phyloP scores from a whole-genome alignment of 2,888 invertebrate species.

The Digitonthophagus gazella region DNA sequence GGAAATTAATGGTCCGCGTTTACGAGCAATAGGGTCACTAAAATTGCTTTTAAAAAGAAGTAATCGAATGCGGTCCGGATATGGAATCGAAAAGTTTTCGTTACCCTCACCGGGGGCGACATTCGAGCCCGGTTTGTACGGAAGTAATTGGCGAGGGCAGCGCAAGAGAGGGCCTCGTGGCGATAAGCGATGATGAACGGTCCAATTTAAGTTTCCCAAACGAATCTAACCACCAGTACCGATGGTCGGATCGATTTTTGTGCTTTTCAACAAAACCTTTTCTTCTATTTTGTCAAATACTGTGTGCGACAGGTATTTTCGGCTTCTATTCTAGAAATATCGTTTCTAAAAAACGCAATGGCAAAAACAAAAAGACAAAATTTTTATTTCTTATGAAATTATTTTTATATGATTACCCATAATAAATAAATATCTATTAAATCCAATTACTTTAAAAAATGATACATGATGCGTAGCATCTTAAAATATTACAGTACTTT shows the following conservation, averaged over 20 bases:
- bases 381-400: not conserved
- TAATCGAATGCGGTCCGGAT: conserved; percentile 1
- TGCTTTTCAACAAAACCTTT: not conserved
- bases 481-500: too few relatives aligned
- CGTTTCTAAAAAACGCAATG: not conserved
- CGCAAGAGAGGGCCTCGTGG: not conserved
- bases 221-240: not conserved
- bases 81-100: not conserved
- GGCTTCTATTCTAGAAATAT: not conserved
- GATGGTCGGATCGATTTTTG: not conserved
- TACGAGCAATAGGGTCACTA: not conserved
- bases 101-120: not conserved
- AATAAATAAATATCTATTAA: too few relatives aligned
- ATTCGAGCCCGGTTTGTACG: not conserved
- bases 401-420: too few relatives aligned
- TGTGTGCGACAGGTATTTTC: not conserved
- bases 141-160: not conserved
- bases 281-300: not conserved
- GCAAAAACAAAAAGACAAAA: not conserved
- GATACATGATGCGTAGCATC: too few relatives aligned
- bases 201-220: not conserved
- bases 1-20: not conserved
- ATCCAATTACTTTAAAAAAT: too few relatives aligned
- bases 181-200: not conserved
- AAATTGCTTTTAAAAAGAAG: not conserved